Base-by-base conservation (phyloP, 2,888 invertebrate genomes). In the Antitype chi region DNA sequence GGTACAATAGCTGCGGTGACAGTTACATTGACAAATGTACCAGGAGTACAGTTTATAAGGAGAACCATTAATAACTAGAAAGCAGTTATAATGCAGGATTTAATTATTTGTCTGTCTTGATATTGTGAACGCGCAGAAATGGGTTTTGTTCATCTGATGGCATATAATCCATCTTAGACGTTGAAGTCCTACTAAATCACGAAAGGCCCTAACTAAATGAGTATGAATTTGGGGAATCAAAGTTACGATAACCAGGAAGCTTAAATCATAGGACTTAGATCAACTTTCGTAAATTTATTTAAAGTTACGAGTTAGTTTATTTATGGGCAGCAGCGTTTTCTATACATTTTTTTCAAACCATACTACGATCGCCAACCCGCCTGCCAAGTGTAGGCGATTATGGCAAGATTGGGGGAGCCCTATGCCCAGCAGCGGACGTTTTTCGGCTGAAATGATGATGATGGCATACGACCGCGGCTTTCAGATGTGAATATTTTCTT, bases 21-120 rank as follows among this genome's bases (percentile, higher is more conserved):
- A 85, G 76, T 25, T 76, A 82, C 85, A 70, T 73, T 85, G 84
- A 84, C 72, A 85, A 85, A 85, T 85, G 85, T 70, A 70, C 72
- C 70, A 74, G 76, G 60, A 70, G 53, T 62, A 20, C 66, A 32
- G 69, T 67, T 82, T 76, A 62, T 79, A 79, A 73, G 75, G 76
- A 70, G 70, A 68, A 74, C 76, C 74, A 85, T 85, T 82, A 76
- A 85, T 85, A 82, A 79, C 76, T 64, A 66, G 82, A 79, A 85
- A 85, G 70, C 85, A 60, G 78, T 53, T 77, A 81, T 85, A 76
- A 85, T 85, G 64, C 57, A 68, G 76, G 55, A 72, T 74, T 80
- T 78, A 82, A 85, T 85, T 20, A 80, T 80, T 82, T 80, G 71
- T 67, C 70, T 52, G 73, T 74, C 59, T 64, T 63, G 69, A 63